Evolutionary conservation across 2,113 vertebrate genomes (phyloP), one percentile per base, ranked within the genome.

Genomic region (Hepsetus odoe): DNA sequence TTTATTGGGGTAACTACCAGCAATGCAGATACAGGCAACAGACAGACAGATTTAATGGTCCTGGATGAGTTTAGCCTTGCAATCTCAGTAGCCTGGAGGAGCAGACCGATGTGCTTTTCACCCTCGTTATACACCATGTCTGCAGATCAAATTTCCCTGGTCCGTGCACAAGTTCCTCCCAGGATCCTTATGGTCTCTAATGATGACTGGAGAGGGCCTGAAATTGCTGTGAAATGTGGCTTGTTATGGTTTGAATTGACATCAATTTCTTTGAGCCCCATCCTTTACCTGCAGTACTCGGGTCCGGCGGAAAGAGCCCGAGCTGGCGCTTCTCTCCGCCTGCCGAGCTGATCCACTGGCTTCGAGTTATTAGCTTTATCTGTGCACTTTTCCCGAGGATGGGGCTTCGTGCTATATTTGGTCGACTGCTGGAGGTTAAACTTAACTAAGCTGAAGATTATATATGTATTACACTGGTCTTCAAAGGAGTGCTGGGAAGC

Each of bases 241-340:
- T 44, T 49, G 65, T 75, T 80, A 86, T 81, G 81, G 58, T 73
- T 58, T 22, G 58, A 77, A 84, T 68, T 76, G 64, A 83, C 74
- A 44, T 13, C 65, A 70, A 13, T 10, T 65, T 42, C 42, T 49
- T 58, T 65, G n/a, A 44, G 28, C 14, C 32, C 40, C 2, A 18
- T 71, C 18, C 49, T 42, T 46, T 24, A 32, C 46, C 65, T n/a
- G 56, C 51, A 20, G 51, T 71, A 53, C 24, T 49, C 51, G 35
- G 38, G 16, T 62, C 77, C 56, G 30, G 67, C 20, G 14, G 35
- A 18, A 38, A 49, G 40, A 59, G 72, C 16, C 69, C 8, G 3
- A 20, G 28, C 16, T 22, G n/a, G 13, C 28, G 20, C 53, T 4
- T 46, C 33, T 24, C 53, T 46, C 40, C 13, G 64, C 28, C 30